These are phyloP conservation scores for Caenorhabditis remanei DNA, from an alignment of 1,140 invertebrate genomes.

Conservation along the genomic window DNA sequence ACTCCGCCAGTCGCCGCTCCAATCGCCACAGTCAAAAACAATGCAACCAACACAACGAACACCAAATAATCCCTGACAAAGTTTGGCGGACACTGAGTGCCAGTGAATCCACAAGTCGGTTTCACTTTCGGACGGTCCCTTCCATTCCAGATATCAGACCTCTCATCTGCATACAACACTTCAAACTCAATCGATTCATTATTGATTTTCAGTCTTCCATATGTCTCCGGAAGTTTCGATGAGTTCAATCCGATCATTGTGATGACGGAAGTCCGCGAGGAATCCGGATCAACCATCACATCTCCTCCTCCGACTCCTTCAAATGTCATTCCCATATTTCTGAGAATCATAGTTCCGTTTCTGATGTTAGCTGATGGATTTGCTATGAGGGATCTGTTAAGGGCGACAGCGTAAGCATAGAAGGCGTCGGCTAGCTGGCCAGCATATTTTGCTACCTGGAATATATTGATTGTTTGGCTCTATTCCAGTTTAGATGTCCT, in stretches of 20 bases:
- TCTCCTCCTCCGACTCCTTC: constrained; percentile 24
- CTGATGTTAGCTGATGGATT: constrained; percentile 6
- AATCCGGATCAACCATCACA: constrained; percentile 6
- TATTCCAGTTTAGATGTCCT: too few species aligned
- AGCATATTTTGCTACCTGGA: constrained; percentile 47
- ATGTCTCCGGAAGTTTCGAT: neutral
- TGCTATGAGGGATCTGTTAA: constrained; percentile 20
- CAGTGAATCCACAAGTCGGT: constrained; percentile 45
- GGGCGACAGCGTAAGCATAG: constrained; percentile 42
- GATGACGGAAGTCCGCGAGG: neutral
- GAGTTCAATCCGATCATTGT: constrained; percentile 26
- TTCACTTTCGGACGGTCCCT: constrained; percentile 4
- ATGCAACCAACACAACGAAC: neutral
- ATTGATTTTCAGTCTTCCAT: constrained; percentile 22
- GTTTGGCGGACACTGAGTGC: constrained; percentile 34
- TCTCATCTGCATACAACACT: constrained; percentile 25
- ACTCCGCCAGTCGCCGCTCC: neutral
- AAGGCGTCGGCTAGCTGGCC: constrained; percentile 57
- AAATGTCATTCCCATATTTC: constrained; percentile 34
- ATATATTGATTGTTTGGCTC: too few species aligned
- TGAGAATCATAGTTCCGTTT: constrained; percentile 20
- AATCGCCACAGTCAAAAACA: constrained; percentile 1
- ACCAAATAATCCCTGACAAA: constrained; percentile 46
- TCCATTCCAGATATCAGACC: neutral
- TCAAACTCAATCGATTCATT: constrained; percentile 19